Evolutionary conservation across 2,888 invertebrate species (phyloP).

Genomic region (Unio delphinus): DNA sequence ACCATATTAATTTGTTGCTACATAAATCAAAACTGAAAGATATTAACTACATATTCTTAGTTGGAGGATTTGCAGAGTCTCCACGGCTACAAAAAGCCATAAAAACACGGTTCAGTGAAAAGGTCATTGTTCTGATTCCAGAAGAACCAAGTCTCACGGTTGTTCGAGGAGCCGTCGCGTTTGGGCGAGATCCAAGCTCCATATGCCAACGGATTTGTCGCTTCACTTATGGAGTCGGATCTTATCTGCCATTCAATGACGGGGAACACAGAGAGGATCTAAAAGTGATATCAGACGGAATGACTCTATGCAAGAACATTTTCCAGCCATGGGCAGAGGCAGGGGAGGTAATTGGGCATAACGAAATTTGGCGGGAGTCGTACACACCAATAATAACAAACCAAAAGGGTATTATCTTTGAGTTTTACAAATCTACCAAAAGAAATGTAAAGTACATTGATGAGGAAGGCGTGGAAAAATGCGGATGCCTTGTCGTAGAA

Average conservation of each 20-base stretch:
- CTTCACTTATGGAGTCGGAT: constrained; percentile 64
- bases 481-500: constrained; percentile 61
- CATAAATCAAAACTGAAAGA: constrained; percentile 58
- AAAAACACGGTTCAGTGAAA: constrained; percentile 55
- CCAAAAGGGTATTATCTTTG: constrained; percentile 64
- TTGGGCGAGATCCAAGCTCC: constrained; percentile 63
- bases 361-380: constrained; percentile 64
- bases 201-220: constrained; percentile 64
- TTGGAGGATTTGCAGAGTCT: constrained; percentile 64
- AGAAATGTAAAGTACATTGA: constrained; percentile 58
- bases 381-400: constrained; percentile 66
- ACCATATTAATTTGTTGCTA: constrained; percentile 51
- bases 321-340: constrained; percentile 63
- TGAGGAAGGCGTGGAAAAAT: constrained; percentile 61
- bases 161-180: constrained; percentile 64
- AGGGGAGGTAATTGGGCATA: constrained; percentile 63
- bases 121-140: constrained; percentile 57
- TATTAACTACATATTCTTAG: constrained; percentile 57
- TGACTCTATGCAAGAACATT: constrained; percentile 60
- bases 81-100: constrained; percentile 53
- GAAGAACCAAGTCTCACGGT: constrained; percentile 64
- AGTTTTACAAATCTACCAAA: constrained; percentile 59
- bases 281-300: constrained; percentile 60
- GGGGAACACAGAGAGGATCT: constrained; percentile 60
- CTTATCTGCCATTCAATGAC: constrained; percentile 60